Conservation (phyloP, 2,888 invertebrate species). For the Lycaena phlaeas region DNA sequence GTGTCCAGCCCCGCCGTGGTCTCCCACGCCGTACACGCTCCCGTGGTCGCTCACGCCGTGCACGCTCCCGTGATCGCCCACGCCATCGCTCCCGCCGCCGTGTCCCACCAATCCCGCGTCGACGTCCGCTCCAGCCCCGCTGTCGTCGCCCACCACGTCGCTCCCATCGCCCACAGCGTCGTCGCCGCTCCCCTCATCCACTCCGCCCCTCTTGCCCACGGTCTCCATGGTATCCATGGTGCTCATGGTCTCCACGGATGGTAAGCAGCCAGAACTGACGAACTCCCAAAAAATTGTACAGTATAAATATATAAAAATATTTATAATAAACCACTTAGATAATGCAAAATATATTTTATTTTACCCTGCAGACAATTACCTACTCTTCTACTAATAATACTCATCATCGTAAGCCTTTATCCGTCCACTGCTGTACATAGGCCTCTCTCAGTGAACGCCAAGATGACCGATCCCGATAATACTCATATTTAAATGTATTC, state of each 20-base stretch:
- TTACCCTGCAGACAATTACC: too few species aligned
- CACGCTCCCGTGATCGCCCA: constrained; percentile 24
- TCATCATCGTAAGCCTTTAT: too few species aligned
- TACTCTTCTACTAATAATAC: too few species aligned
- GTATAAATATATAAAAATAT: constrained; percentile 30
- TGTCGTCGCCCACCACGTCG: constrained; percentile 25
- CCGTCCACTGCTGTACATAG: too few species aligned
- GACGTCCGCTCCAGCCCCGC: constrained; percentile 39
- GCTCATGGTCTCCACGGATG: constrained; percentile 37
- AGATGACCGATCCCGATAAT: too few species aligned
- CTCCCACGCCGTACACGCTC: constrained; percentile 19
- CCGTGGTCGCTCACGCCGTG: constrained; percentile 21
- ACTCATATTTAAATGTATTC: too few species aligned
- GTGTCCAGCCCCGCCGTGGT: constrained; percentile 25
- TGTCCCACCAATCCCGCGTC: constrained; percentile 61
- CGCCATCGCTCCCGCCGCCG: constrained; percentile 40
- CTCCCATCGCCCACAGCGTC: constrained; percentile 30
- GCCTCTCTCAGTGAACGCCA: too few species aligned
- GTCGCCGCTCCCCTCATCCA: constrained; percentile 30
- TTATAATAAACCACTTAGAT: constrained; percentile 25
- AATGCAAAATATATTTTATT: constrained; percentile 10
- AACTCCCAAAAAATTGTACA: constrained; percentile 36
- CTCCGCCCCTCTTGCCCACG: constrained; percentile 15
- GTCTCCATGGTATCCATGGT: constrained; percentile 26
- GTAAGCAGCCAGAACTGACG: constrained; percentile 51